phyloP scores from a whole-genome alignment of 2,113 vertebrate genomes.

The Prietella phreatophila region DNA sequence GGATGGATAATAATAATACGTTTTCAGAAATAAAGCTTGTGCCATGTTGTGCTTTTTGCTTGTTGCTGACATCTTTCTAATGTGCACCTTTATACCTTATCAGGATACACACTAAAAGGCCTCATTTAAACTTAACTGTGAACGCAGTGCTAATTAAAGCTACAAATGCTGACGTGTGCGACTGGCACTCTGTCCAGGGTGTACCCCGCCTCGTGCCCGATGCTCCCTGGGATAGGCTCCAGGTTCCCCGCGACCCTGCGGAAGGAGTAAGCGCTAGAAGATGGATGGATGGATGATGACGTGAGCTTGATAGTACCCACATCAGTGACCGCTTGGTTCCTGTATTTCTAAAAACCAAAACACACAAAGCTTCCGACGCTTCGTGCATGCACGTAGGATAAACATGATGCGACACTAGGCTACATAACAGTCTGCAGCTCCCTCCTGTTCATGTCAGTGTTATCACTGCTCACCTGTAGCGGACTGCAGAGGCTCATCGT shows the following conservation, averaged over 20 bases:
- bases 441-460: background rate
- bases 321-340: background rate
- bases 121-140: background rate
- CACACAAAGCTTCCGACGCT: background rate
- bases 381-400: background rate
- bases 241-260: too few species aligned
- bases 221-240: too few species aligned
- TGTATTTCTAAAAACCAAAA: background rate
- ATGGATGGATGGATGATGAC: too few species aligned
- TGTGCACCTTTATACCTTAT: background rate
- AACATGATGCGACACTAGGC: background rate
- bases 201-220: too few species aligned
- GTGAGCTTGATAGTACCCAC: background rate
- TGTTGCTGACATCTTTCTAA: background rate
- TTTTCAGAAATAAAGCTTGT: background rate
- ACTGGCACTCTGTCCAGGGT: too few species aligned
- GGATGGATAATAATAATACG: too few species aligned
- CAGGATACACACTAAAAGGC: too few species aligned
- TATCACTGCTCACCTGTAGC: slow-evolving; percentile 77
- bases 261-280: too few species aligned
- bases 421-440: background rate
- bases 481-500: slow-evolving; percentile 79
- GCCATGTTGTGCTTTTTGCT: background rate
- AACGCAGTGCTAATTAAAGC: background rate
- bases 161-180: background rate